Conservation (phyloP, 2,888 invertebrate genomes). For the Lasioglossum vierecki region DNA sequence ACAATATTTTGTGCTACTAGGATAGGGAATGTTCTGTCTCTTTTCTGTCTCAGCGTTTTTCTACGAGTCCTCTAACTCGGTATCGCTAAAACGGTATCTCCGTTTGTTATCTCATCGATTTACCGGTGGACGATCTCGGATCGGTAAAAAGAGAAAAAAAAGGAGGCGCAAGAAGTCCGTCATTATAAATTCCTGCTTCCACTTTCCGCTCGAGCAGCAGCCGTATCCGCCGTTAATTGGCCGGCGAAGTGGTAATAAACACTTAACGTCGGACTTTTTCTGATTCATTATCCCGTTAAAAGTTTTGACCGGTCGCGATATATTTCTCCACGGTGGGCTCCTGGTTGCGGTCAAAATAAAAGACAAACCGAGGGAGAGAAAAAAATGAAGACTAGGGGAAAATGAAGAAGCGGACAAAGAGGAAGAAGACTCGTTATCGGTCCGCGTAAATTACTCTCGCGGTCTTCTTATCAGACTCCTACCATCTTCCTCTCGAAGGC, state of each 20-base stretch:
- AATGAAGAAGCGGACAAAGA: background rate
- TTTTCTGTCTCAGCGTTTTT: too few species aligned
- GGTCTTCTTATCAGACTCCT: slow-evolving; percentile 13
- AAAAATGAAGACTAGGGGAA: background rate
- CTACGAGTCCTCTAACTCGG: background rate
- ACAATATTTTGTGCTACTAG: too few species aligned
- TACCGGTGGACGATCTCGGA: background rate
- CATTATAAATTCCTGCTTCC: background rate
- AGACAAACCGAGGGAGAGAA: background rate
- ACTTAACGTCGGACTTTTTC: background rate
- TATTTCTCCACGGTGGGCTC: background rate
- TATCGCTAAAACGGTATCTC: background rate
- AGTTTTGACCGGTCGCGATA: slow-evolving; percentile 3
- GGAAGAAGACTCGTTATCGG: slow-evolving; percentile 15
- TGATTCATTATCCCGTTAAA: background rate
- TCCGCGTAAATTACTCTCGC: background rate
- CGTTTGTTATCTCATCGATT: background rate
- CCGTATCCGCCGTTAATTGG: slow-evolving; percentile 2
- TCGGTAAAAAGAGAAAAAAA: too few species aligned
- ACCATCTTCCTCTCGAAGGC: slow-evolving; percentile 31
- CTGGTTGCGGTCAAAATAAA: background rate
- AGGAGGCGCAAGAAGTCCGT: background rate
- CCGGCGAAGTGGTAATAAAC: slow-evolving; percentile 5
- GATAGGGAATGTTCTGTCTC: too few species aligned
- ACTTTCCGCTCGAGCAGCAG: background rate